Conservation (phyloP, 2,797 vertebrate species). For the Danionella dracula region DNA sequence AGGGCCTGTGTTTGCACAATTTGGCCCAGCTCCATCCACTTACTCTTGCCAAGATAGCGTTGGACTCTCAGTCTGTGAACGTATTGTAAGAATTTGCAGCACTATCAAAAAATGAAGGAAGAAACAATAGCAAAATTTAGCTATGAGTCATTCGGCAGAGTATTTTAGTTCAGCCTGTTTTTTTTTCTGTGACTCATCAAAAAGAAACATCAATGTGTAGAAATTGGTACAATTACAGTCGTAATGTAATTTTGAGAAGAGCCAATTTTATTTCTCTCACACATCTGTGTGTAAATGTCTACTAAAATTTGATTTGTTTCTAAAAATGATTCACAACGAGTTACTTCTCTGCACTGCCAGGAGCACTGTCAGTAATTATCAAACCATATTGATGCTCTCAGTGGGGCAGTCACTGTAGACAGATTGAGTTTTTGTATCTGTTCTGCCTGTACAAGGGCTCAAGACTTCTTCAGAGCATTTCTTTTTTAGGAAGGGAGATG, state of each 20-base stretch:
- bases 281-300: not conserved
- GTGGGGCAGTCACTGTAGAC: constrained; percentile 32
- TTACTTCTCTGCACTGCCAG: constrained; percentile 8
- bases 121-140: too few species aligned
- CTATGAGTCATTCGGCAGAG: not conserved
- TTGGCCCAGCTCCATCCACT: not conserved
- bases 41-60: not conserved
- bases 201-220: too few species aligned
- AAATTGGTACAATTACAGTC: too few species aligned
- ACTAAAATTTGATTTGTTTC: constrained; percentile 24
- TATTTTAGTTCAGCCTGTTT: not conserved
- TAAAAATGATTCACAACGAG: constrained; percentile 23
- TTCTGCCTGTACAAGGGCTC: constrained; percentile 19
- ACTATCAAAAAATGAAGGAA: too few species aligned
- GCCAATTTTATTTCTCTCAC: too few species aligned
- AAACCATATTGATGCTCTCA: constrained; percentile 36
- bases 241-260: too few species aligned
- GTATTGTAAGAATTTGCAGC: too few species aligned
- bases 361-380: constrained; percentile 45
- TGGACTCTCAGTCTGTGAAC: not conserved
- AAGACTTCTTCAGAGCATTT: constrained; percentile 22
- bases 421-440: constrained; percentile 40
- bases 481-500: constrained; percentile 8
- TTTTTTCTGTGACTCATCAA: not conserved
- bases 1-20: constrained; percentile 2